Evolutionary conservation across 2,797 vertebrate genomes (phyloP).

Genomic region (Acanthornis magna): DNA sequence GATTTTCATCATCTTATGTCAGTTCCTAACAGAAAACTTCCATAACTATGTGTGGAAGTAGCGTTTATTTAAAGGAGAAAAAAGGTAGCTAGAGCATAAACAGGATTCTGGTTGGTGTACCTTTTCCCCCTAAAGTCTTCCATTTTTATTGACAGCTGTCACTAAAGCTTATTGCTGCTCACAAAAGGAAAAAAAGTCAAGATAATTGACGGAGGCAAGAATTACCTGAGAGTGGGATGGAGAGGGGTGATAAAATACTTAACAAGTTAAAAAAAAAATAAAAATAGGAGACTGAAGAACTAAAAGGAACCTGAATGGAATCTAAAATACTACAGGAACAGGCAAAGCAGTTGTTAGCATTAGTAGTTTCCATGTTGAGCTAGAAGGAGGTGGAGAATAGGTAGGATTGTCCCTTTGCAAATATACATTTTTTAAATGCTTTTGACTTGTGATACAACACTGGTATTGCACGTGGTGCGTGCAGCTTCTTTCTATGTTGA

Average conservation of each 20-base stretch:
- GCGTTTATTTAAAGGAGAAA: neutral
- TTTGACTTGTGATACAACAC: neutral
- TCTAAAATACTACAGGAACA: neutral
- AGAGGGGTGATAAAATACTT: neutral
- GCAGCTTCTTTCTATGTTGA: neutral
- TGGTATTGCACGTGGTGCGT: neutral
- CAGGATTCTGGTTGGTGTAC: neutral
- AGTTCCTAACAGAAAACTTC: neutral
- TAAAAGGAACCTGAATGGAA: neutral
- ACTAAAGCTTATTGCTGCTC: neutral
- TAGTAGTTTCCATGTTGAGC: neutral
- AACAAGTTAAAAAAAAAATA: neutral
- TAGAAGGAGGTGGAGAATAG: neutral
- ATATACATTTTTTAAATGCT: fast-evolving
- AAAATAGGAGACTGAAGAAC: neutral
- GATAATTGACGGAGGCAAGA: neutral
- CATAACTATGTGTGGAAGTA: neutral
- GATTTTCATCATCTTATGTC: neutral
- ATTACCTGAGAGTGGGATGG: neutral
- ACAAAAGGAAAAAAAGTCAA: neutral
- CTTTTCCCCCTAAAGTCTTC: neutral
- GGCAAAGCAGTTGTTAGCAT: neutral
- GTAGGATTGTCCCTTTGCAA: neutral
- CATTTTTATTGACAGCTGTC: neutral
- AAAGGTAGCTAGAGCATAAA: neutral